Evolutionary conservation across 2,113 vertebrate species (phyloP).

Genomic region (Thomomys bottae): DNA sequence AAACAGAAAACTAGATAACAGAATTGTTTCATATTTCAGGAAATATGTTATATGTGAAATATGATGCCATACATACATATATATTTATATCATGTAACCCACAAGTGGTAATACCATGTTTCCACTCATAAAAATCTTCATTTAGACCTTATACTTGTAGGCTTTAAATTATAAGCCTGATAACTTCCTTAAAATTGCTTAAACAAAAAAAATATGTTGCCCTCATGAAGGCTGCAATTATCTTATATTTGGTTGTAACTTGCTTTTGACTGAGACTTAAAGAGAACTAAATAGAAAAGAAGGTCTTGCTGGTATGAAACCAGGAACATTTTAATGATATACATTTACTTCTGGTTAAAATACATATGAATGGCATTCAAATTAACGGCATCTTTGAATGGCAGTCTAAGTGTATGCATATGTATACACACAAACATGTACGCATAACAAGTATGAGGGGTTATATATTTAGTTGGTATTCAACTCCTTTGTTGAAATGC

Average conservation of each 20-base stretch:
- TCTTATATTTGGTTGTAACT: background rate
- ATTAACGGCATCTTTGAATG: background rate
- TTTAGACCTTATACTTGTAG: background rate
- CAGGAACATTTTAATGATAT: background rate
- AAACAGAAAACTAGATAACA: background rate
- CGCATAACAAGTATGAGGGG: background rate
- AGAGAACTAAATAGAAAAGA: background rate
- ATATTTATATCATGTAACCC: background rate
- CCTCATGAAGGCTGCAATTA: background rate
- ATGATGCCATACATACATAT: no score
- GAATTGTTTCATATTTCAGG: background rate
- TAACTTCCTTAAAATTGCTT: background rate
- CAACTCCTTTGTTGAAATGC: background rate
- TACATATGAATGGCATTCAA: background rate
- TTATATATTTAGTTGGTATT: background rate
- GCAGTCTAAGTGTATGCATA: background rate
- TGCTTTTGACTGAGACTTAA: background rate
- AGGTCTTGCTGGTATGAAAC: background rate
- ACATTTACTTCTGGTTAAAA: slow-evolving; percentile 12
- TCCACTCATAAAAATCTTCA: background rate
- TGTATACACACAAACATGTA: background rate
- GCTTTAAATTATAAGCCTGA: background rate
- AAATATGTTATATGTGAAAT: background rate
- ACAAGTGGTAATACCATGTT: background rate
- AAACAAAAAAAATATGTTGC: background rate